Evolutionary conservation across 2,113 vertebrate species (phyloP), one percentile per base, ranked within the genome.

Genomic region (Anolis sagrei): DNA sequence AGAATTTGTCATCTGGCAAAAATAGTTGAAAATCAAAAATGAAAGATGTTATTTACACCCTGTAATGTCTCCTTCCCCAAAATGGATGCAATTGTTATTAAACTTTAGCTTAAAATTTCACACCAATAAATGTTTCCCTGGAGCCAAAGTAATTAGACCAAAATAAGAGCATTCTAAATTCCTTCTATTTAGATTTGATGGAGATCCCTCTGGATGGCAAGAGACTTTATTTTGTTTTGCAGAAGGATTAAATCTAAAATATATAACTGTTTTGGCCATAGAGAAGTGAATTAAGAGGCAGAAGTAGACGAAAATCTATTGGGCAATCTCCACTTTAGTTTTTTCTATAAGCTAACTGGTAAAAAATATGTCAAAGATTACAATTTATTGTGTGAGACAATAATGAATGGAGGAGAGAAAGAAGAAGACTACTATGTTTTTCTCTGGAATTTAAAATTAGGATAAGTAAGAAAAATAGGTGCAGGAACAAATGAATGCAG

Each of bases 141-240:
- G 84, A 93, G 91, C 89, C 90, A 94, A 93, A 91, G 91, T 95
- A 94, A 85, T 79, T 89, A 89, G 90, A 89, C 92, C 95, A 91
- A 90, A 95, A 87, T 92, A 94, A 93, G 29, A 92, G 93, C 82
- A 88, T 89, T 93, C 76, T 91, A 86, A 82, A 92, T 54, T 91
- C 92, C 89, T 88, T 94, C 87, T 77, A 0, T 88, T 93, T 70
- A 0, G 89, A 48, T 84, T 48, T 82, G 0, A 76, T 66, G 69
- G 86, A 0, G 32, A 39, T 36, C 74, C 51, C 66, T 84, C 86
- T 79, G 29, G 25, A 87, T 87, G 87, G 70, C 88, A 92, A 51
- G 80, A 90, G 91, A 95, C 92, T 81, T 94, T 1, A 79, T 81
- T 70, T 87, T 66, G 80, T 83, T 86, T 84, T 89, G 88, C 93